Evolutionary conservation across 2,888 invertebrate genomes (phyloP).

Genomic region (Aphrophora alni): DNA sequence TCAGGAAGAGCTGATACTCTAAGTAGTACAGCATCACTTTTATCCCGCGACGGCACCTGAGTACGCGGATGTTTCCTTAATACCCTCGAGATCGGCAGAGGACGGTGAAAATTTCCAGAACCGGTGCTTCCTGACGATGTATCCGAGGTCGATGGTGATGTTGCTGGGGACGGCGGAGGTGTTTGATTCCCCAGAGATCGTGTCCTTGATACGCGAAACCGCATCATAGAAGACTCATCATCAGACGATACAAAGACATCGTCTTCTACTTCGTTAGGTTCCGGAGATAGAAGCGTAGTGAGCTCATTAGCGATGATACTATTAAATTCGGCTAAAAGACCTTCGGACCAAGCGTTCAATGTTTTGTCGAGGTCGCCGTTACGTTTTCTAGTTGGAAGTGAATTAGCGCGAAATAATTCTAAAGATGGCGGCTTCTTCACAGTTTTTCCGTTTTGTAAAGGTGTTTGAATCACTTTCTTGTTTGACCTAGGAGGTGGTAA

Average conservation of each 20-base stretch:
- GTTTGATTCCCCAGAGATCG: constrained; percentile 19
- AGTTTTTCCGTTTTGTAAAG: constrained; percentile 27
- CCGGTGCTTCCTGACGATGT: constrained; percentile 31
- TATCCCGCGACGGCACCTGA: constrained; percentile 18
- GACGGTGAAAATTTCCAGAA: constrained; percentile 24
- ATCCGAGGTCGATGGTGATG: constrained; percentile 42
- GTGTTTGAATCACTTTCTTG: constrained; percentile 16
- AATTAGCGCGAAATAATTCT: constrained; percentile 28
- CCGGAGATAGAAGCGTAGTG: constrained; percentile 21
- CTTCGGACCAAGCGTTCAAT: constrained; percentile 50
- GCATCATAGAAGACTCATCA: constrained; percentile 42
- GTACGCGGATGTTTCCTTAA: constrained; percentile 18
- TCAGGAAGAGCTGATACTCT: constrained; percentile 28
- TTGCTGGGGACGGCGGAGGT: constrained; percentile 35
- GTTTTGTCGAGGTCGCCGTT: constrained; percentile 41
- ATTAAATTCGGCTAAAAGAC: constrained; percentile 52
- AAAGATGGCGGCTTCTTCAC: constrained; percentile 25
- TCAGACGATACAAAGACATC: constrained; percentile 48
- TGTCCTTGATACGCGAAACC: constrained; percentile 18
- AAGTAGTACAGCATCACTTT: constrained; percentile 37
- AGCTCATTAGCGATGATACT: constrained; percentile 50
- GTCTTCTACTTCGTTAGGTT: constrained; percentile 42
- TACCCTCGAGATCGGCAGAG: constrained; percentile 20
- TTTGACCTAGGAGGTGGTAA: constrained; percentile 32
- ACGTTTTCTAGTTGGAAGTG: constrained; percentile 24